phyloP scores from a whole-genome alignment of 2,888 invertebrate genomes.

The Thecocarcelia acutangulata region DNA sequence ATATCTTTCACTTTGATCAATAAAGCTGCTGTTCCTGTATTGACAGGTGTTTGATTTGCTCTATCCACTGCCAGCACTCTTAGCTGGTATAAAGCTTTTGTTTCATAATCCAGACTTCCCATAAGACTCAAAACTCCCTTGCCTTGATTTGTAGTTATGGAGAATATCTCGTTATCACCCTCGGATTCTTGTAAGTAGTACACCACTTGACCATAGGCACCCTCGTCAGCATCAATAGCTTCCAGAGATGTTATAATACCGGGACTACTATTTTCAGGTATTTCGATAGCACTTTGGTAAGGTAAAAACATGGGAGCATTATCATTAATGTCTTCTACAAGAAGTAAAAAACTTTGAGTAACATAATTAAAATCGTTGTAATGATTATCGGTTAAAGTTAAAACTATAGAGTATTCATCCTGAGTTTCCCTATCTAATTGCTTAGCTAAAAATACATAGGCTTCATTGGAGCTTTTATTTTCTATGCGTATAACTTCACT shows the following conservation, averaged over 20 bases:
- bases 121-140: conserved; percentile 91
- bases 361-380: conserved; percentile 93
- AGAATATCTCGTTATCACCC: conserved; percentile 88
- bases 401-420: conserved; percentile 93
- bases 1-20: conserved; percentile 93
- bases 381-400: conserved; percentile 93
- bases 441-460: conserved; percentile 92
- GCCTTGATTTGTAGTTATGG: conserved; percentile 91
- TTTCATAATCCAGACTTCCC: conserved; percentile 91
- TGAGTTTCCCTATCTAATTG: conserved; percentile 94
- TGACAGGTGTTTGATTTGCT: conserved; percentile 90
- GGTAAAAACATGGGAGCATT: conserved; percentile 94
- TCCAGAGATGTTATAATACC: conserved; percentile 90
- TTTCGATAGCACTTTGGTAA: conserved; percentile 90
- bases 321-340: conserved; percentile 96
- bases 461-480: conserved; percentile 90
- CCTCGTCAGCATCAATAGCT: conserved; percentile 94
- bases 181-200: conserved; percentile 92
- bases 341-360: conserved; percentile 92
- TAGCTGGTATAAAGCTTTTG: conserved; percentile 92
- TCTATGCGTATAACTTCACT: conserved; percentile 93
- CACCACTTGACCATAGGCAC: conserved; percentile 95
- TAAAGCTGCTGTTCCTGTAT: conserved; percentile 94
- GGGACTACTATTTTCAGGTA: conserved; percentile 90
- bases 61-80: conserved; percentile 91